Conservation (phyloP, 2,797 vertebrate species). For the Pachyuromys duprasi region DNA sequence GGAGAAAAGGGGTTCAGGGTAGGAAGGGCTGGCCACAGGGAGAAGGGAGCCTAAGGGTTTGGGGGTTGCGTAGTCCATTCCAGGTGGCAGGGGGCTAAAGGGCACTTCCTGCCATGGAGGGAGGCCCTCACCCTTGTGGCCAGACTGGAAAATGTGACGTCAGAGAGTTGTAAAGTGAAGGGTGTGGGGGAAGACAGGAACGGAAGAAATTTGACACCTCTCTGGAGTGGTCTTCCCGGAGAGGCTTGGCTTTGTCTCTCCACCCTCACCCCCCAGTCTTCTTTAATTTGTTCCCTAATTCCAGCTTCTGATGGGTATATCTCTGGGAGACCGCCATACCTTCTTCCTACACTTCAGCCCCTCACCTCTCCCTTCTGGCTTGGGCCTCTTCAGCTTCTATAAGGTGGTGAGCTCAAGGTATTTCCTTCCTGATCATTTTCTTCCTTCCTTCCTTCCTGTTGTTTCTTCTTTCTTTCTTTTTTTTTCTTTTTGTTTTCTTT, state of each 20-base stretch:
- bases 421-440: background rate
- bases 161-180: slow-evolving; percentile 56
- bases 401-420: background rate
- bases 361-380: background rate
- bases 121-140: slow-evolving; percentile 52
- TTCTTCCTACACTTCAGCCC: background rate
- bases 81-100: slow-evolving; percentile 64
- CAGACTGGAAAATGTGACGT: slow-evolving; percentile 81
- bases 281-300: background rate
- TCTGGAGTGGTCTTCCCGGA: background rate
- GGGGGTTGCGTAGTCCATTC: slow-evolving; percentile 48
- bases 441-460: background rate
- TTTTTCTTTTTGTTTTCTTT: background rate
- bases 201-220: slow-evolving; percentile 72
- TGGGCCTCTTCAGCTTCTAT: background rate
- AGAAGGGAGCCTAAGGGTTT: background rate
- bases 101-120: slow-evolving; percentile 72
- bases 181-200: slow-evolving; percentile 38
- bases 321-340: background rate
- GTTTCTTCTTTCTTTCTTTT: no score
- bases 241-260: background rate
- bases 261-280: background rate
- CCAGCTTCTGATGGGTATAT: background rate
- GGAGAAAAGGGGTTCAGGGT: background rate
- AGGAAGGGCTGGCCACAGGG: background rate